These are phyloP conservation scores for Dryobota labecula DNA, from an alignment of 2,888 invertebrate genomes.

Conservation along the genomic window DNA sequence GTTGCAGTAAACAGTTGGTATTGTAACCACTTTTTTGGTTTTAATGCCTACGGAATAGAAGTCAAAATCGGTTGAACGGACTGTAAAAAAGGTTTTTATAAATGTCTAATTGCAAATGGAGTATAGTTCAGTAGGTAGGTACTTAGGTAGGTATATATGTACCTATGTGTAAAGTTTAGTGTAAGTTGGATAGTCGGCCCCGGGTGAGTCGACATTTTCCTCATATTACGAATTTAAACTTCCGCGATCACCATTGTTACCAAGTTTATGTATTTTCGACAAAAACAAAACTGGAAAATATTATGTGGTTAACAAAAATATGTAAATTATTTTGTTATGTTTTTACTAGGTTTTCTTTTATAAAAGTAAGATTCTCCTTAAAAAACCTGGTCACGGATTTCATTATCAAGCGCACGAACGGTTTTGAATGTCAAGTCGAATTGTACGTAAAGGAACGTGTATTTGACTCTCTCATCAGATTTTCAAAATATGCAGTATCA, in stretches of 20 bases:
- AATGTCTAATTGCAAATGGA: too few relatives aligned
- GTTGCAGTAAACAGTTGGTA: too few relatives aligned
- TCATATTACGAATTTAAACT: background rate
- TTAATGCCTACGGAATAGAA: too few relatives aligned
- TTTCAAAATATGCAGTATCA: background rate
- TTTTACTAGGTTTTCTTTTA: background rate
- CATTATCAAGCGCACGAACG: conserved; percentile 41
- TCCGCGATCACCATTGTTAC: background rate
- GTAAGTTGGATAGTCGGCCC: background rate
- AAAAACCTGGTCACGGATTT: conserved; percentile 48
- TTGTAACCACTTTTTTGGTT: too few relatives aligned
- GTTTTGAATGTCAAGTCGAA: conserved; percentile 31
- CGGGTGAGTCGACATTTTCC: background rate
- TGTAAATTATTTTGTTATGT: background rate
- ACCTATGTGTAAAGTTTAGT: background rate
- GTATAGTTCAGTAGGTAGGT: background rate
- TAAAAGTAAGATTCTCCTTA: conserved; percentile 1
- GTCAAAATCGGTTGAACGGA: too few relatives aligned
- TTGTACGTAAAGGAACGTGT: conserved; percentile 17
- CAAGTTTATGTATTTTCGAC: background rate
- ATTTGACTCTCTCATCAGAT: conserved; percentile 20
- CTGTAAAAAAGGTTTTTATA: too few relatives aligned
- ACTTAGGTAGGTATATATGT: background rate
- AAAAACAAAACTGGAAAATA: background rate
- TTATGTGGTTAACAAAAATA: background rate